Evolutionary conservation across 2,888 invertebrate species (phyloP).

Genomic region (Synergus gifuensis): DNA sequence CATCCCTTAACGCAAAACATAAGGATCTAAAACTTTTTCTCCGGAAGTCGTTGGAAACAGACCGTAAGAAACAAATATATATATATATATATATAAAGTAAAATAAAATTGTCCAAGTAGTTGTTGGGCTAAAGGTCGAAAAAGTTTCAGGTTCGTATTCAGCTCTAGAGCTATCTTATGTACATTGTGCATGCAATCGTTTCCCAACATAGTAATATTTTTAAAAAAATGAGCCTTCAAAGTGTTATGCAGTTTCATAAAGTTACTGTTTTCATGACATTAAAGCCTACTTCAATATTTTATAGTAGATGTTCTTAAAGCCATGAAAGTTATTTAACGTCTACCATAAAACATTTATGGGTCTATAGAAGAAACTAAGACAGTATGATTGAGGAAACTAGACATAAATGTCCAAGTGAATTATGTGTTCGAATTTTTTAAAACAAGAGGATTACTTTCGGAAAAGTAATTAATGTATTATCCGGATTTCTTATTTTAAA

Average conservation of each 20-base stretch:
- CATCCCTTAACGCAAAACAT: background rate
- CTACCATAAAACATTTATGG: background rate
- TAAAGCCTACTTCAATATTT: background rate
- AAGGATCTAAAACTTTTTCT: background rate
- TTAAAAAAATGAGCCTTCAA: background rate
- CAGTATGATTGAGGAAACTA: background rate
- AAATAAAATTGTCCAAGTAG: conserved; percentile 17
- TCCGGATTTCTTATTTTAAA: background rate
- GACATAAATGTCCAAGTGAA: background rate
- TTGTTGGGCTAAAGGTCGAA: conserved; percentile 59
- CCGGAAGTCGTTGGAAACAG: background rate
- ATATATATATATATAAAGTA: no score
- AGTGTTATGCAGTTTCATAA: conserved; percentile 9
- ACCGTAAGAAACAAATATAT: background rate
- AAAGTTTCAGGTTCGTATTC: conserved; percentile 42
- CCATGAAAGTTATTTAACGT: background rate
- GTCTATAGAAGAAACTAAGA: background rate
- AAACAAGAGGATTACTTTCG: background rate
- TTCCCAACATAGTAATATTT: conserved; percentile 5
- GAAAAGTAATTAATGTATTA: background rate
- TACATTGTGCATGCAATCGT: background rate
- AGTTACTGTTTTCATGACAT: background rate
- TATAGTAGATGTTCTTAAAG: background rate
- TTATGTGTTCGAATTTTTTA: background rate
- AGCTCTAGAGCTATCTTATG: conserved; percentile 66